phyloP scores from a whole-genome alignment of 2,888 invertebrate genomes.

The Drosophila crucigera region DNA sequence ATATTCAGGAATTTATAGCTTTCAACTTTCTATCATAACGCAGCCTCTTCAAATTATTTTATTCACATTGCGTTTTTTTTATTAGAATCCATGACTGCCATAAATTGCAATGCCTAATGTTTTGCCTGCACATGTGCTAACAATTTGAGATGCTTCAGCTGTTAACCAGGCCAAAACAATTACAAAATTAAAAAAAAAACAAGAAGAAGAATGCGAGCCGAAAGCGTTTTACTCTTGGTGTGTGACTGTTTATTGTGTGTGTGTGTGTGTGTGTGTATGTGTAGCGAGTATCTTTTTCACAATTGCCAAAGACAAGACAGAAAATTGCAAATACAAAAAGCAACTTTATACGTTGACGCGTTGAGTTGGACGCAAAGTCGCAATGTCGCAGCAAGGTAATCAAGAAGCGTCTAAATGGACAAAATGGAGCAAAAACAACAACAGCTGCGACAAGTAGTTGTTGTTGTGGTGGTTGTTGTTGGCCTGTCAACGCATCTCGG shows the following conservation, averaged over 20 bases:
- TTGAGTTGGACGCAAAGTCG: constrained; percentile 36
- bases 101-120: constrained; percentile 17
- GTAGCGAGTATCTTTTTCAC: constrained; percentile 63
- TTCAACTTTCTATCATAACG: constrained; percentile 6
- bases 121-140: constrained; percentile 36
- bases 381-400: constrained; percentile 69
- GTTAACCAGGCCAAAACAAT: constrained; percentile 68
- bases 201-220: constrained; percentile 32
- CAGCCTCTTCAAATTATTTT: background rate
- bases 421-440: constrained; percentile 73
- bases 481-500: constrained; percentile 70
- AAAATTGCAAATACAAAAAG: constrained; percentile 51
- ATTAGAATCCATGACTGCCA: constrained; percentile 2
- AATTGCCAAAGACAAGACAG: constrained; percentile 62
- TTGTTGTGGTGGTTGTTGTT: constrained; percentile 35
- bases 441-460: constrained; percentile 34
- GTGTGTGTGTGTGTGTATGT: constrained; percentile 3
- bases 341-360: constrained; percentile 59
- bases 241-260: constrained; percentile 1
- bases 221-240: constrained; percentile 22
- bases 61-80: constrained; percentile 6
- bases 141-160: constrained; percentile 50
- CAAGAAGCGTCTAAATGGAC: constrained; percentile 78
- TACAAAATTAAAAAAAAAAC: constrained; percentile 64
- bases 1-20: background rate